Conservation (phyloP, 1,140 invertebrate species). For the Helicoverpa zea region DNA sequence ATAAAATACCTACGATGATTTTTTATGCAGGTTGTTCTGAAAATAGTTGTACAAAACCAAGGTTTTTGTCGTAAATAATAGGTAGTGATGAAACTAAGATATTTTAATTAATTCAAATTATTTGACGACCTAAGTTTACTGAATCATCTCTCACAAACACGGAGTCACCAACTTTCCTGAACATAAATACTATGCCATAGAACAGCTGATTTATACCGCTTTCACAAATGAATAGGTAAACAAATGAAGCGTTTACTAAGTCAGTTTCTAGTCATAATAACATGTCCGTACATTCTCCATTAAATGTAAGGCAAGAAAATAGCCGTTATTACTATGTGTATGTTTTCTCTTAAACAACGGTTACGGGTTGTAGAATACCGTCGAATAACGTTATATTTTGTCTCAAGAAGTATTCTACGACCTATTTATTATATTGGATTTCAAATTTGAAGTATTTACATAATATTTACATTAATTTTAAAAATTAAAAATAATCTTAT, state of each 20-base stretch:
- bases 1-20: too few relatives aligned
- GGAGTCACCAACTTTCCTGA: neutral
- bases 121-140: too few relatives aligned
- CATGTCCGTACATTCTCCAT: slow-evolving; percentile 12
- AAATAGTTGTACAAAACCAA: too few relatives aligned
- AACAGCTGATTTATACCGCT: slow-evolving; percentile 24
- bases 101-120: too few relatives aligned
- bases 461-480: too few relatives aligned
- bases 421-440: too few relatives aligned
- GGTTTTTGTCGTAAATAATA: too few relatives aligned
- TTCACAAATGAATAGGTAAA: slow-evolving; percentile 33
- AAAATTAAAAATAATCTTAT: too few relatives aligned
- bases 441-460: too few relatives aligned
- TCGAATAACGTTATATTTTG: neutral
- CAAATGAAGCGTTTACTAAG: slow-evolving; percentile 23
- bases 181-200: neutral
- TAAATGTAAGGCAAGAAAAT: slow-evolving; percentile 21
- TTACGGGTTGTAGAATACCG: slow-evolving; percentile 7
- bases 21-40: too few relatives aligned
- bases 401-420: neutral
- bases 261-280: slow-evolving; percentile 33
- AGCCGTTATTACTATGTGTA: slow-evolving; percentile 24
- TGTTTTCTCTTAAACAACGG: slow-evolving; percentile 28
- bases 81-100: too few relatives aligned
- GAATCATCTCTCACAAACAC: neutral